Base-by-base conservation (phyloP, 2,113 vertebrate species). In the Suncus etruscus region DNA sequence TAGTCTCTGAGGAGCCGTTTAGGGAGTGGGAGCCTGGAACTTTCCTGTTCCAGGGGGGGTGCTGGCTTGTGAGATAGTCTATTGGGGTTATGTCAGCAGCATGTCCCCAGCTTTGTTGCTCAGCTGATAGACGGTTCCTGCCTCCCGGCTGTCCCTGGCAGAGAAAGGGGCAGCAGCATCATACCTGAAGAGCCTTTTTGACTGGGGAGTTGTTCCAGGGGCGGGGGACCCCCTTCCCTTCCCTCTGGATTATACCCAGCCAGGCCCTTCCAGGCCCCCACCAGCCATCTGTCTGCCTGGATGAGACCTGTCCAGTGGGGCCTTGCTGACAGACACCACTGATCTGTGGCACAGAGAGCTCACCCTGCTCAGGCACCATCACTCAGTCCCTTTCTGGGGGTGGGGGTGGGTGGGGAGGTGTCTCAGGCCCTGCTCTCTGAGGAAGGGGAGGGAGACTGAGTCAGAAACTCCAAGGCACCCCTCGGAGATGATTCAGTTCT, bases 371-470 rank as follows among this genome's bases (percentile, higher is more conserved):
- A 39, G 39, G 39, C 39, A 39, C 39, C 39, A 39, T 39, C 39
- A 39, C 39, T 39, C 39, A 39, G 39, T 39, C 39, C 39, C 39
- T 39, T 39, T 39, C 39, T n/a, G n/a, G n/a, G n/a, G 39, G 39
- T 3, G 39, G 39, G 39, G 39, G 5, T 39, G 39, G 3, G 39
- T n/a, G 39, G 39, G 39, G 39, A 39, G 39, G 39, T 5, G 39
- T 39, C 39, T 39, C 39, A 39, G 39, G 15, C 32, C 72, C n/a
- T 51, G 22, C 9, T 63, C 58, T 82, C 12, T 66, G 79, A 54
- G 78, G 76, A 83, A 18, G 25, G 68, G 70, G 77, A 76, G 70
- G 74, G 73, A 89, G 25, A 86, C 0, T 16, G 68, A 91, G 82
- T 79, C 66, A 74, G 88, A 48, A 81, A 61, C 61, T 65, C 39